Evolutionary conservation across 2,888 invertebrate species (phyloP), one percentile per base, ranked within the genome.

Genomic region (Pherbina coryleti): DNA sequence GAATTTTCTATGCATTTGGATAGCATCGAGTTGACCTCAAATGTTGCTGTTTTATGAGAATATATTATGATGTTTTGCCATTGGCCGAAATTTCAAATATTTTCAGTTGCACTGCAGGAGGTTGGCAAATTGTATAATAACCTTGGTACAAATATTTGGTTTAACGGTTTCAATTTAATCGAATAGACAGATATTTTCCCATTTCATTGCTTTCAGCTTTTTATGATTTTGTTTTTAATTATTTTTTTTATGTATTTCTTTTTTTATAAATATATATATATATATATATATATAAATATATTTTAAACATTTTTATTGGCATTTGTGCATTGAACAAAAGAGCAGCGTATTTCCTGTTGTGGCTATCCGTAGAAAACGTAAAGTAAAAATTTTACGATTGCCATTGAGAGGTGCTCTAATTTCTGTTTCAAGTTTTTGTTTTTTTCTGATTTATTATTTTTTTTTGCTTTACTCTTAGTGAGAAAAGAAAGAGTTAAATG

Each of bases 361-460:
- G 44, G 11, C 44, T 44, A 11, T 44, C 11, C 60, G 11, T 28
- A 60, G 11, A 28, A 60, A 60, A 28, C 28, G 25, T 28, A 28
- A 60, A 28, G 25, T 28, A 17, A 60, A 37, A 31, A 31, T 69
- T 69, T 69, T 69, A 51, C 51, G 28, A 49, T 69, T 25, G 37
- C 69, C 69, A 51, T 69, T 51, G 28, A 25, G 28, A 69, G 31
- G 69, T 51, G 69, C 28, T 69, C 51, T 51, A 69, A 69, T 51
- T 69, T 44, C 51, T 14, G 25, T 44, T 25, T 28, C 69, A 5
- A 25, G 44, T 67, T 37, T 3, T 69, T 44, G 11, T 44, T 44
- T 44, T 44, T 44, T 44, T 37, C 37, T 37, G n/a, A 44, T 44
- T 44, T 25, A 28, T 2, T 28, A 44, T 69, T 22, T 49, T 7